phyloP scores from a whole-genome alignment of 1,140 invertebrate species.

The Platorchestia sp. region DNA sequence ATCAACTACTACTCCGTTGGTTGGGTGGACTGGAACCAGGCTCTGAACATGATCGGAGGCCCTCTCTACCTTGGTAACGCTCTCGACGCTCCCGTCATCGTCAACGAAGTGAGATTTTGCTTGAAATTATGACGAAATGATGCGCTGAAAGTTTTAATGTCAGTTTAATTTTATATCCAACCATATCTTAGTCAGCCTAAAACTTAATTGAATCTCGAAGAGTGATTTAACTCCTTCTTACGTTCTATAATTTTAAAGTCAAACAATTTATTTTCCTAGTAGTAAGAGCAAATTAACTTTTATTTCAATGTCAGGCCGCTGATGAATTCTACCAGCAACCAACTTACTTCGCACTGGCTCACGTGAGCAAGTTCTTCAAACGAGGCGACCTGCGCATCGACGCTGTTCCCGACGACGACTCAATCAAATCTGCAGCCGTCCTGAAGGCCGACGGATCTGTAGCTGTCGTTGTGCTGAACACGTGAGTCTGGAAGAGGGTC shows the following conservation, averaged over 20 bases:
- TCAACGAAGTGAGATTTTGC: conserved; percentile 42
- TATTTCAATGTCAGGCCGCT: conserved; percentile 35
- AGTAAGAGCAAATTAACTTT: background rate
- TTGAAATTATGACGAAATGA: background rate
- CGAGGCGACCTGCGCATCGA: background rate
- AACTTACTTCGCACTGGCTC: conserved; percentile 83
- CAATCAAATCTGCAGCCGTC: background rate
- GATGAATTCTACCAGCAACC: conserved; percentile 89
- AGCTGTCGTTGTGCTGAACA: background rate
- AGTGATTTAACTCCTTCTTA: no score
- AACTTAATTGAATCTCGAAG: no score
- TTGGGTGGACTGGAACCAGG: conserved; percentile 93
- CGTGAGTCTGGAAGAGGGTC: background rate
- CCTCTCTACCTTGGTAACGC: conserved; percentile 84
- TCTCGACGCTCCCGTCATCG: conserved; percentile 81
- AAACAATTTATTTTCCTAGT: no score
- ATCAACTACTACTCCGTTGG: conserved; percentile 77
- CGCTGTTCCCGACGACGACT: conserved; percentile 59
- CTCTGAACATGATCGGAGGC: conserved; percentile 81
- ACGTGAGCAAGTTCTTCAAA: conserved; percentile 56
- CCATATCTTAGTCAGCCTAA: no score
- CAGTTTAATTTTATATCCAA: no score
- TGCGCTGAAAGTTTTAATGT: no score
- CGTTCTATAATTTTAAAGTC: no score
- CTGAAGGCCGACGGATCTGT: background rate